Base-by-base conservation (phyloP, 2,888 invertebrate genomes). In the Aleiodes leptofemur region DNA sequence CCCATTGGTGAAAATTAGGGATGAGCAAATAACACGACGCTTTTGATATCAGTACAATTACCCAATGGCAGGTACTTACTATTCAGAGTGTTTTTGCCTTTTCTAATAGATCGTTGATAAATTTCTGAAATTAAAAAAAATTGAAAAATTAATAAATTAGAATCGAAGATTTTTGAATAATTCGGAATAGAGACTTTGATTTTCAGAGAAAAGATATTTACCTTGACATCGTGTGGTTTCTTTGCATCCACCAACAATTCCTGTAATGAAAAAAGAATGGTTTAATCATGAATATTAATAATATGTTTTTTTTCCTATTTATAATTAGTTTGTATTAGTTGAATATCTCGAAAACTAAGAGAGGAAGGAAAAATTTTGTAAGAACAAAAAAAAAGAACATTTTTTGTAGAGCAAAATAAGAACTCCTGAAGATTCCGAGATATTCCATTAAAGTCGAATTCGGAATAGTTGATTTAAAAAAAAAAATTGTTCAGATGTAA, bases 201-300 rank as follows among this genome's bases (percentile, higher is more conserved):
- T 34, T 34, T 34, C 34, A 34, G 48, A 53, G 13, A 16, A 23
- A 6, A 14, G 6, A 64, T 9, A 68, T 93, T 93, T 90, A 96
- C 96, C 92, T 95, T 94, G 91, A 96, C 95, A 92, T 96, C 96
- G 90, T 94, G 95, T 90, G 96, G 94, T 90, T 95, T 95, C 91
- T 96, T 96, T 90, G 96, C 96, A 90, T 95, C 95, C 85, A 93
- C 94, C 88, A 96, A 91, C 86, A 96, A 91, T 84, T 92, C 93
- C 96, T 96, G 92, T 72, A 93, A 92, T 66, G 23, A 69, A 59
- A 38, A 51, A 34, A 43, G 1, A 48, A 56, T 38, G 23, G 2
- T 8, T 7, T n/a, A 23, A 70, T 0, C 16, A 38, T 38, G 38
- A 38, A 38, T 38, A 38, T 38, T 38, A 5, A 38, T 38, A 8